Evolutionary conservation across 2,797 vertebrate genomes (phyloP).

Genomic region (Phaenicophaeus curvirostris): DNA sequence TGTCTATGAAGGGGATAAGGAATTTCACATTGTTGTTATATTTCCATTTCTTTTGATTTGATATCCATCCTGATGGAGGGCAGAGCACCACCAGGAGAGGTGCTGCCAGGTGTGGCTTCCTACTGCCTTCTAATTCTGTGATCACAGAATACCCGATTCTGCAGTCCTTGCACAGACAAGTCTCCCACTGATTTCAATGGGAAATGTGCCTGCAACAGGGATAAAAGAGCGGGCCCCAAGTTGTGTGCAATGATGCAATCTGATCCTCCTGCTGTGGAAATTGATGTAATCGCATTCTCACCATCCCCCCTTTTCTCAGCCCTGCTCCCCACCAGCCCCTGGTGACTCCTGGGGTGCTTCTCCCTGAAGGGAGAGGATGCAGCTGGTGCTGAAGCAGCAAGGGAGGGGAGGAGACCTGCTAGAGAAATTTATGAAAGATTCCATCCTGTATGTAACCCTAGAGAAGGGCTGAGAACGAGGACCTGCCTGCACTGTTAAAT

Average conservation of each 20-base stretch:
- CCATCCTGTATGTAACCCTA: not conserved
- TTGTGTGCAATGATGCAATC: slow-evolving; percentile 55
- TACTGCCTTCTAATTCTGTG: slow-evolving; percentile 47
- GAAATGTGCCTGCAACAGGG: slow-evolving; percentile 46
- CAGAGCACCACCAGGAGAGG: slow-evolving; percentile 27
- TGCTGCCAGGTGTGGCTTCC: slow-evolving; percentile 62
- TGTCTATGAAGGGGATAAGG: not conserved
- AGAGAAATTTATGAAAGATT: not conserved
- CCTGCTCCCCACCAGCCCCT: not conserved
- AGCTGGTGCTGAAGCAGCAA: slow-evolving; percentile 20
- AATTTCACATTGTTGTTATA: not conserved
- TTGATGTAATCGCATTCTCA: slow-evolving; percentile 55
- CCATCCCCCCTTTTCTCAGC: not conserved
- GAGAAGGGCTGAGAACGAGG: not conserved
- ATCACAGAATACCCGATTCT: slow-evolving; percentile 25
- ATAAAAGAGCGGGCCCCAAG: slow-evolving; percentile 48
- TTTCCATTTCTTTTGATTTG: slow-evolving; percentile 17
- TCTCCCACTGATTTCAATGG: slow-evolving; percentile 54
- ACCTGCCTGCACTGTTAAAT: not conserved
- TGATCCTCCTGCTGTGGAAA: slow-evolving; percentile 63
- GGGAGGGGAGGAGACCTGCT: slow-evolving; percentile 20
- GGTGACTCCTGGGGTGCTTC: slow-evolving; percentile 32
- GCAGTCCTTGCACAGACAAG: slow-evolving; percentile 7
- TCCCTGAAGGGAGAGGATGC: not conserved
- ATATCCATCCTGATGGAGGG: not conserved